A percentile compares a stretch with the other conserved stretches of the same genome.
These are phyloP conservation scores for Aphidius colemani DNA, from an alignment of 2,888 invertebrate species.

Conservation along the genomic window DNA sequence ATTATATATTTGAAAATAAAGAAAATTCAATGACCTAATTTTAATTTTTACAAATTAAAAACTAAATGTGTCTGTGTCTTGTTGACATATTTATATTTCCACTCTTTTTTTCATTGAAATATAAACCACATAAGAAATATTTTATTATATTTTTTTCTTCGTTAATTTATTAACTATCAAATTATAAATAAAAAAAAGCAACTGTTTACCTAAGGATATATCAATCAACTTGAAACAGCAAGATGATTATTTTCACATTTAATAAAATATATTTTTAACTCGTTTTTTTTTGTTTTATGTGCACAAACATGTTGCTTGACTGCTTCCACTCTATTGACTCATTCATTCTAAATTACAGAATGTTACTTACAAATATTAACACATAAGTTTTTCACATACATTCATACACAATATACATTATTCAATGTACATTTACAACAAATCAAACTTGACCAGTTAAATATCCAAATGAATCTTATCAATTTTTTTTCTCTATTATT, in stretches of 20 bases:
- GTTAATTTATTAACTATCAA: neutral
- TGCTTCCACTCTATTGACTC: conserved; percentile 23
- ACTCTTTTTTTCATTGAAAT: too few relatives aligned
- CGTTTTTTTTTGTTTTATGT: neutral
- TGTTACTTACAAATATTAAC: neutral
- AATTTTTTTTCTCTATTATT: neutral
- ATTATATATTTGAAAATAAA: too few relatives aligned
- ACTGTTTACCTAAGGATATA: too few relatives aligned
- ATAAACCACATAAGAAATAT: too few relatives aligned
- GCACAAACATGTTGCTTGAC: conserved; percentile 15
- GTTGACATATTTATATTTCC: too few relatives aligned
- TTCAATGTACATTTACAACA: too few relatives aligned
- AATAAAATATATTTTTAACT: neutral
- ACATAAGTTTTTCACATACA: neutral
- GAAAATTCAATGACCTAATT: neutral
- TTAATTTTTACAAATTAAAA: too few relatives aligned
- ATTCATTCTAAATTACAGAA: conserved; percentile 16
- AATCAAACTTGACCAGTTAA: neutral
- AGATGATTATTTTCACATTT: neutral
- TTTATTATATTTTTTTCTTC: neutral
- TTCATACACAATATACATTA: neutral
- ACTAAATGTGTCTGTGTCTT: too few relatives aligned
- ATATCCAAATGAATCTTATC: conserved; percentile 8
- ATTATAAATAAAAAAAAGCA: too few relatives aligned
- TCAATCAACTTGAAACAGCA: too few relatives aligned